Base-by-base conservation (phyloP, 2,888 invertebrate genomes). In the Cataglyphis livida region DNA sequence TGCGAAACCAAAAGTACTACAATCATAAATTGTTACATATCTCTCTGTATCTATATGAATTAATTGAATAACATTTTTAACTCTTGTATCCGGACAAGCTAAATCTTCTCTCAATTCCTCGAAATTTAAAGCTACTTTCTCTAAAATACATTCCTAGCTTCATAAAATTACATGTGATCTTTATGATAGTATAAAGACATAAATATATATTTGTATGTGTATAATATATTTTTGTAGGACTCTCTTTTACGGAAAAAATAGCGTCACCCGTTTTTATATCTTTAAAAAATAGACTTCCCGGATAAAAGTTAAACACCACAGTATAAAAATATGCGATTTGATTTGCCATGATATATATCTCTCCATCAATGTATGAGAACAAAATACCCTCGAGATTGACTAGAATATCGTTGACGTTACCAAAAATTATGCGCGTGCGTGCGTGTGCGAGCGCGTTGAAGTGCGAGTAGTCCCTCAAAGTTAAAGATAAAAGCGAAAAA, bases 401-500 rank as follows among this genome's bases (percentile, higher is more conserved):
- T 54, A 38, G 76, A 75, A 35, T 35, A 61, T 28, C 64, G 35
- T 12, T 38, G 57, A 44, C 51, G 25, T 75, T 54, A 25, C 38
- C 44, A 59, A 41, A 9, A 38, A 78, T 41, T 32, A 21, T 79
- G 32, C 9, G 15, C 59, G 65, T 51, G 76, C 78, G 78, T 32
- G 68, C 59, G 71, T 48, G 71, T 48, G 44, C 44, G 32, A 44
- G 35, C n/a, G 68, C 44, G 44, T 70, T 61, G 10, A 44, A 44
- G 59, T 70, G 71, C 71, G 21, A 59, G 15, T 15, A 78, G 41
- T 68, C 28, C 57, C 38, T 76, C 76, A 68, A 68, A 68, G 78
- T 79, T 59, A 78, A 70, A 79, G 41, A 2, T 79, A 79, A 70
- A 79, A 79, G 70, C 78, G 78, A 68, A 32, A 59, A 59, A 59